Conservation (phyloP, 2,888 invertebrate species). For the Pemphredon lugubris region DNA sequence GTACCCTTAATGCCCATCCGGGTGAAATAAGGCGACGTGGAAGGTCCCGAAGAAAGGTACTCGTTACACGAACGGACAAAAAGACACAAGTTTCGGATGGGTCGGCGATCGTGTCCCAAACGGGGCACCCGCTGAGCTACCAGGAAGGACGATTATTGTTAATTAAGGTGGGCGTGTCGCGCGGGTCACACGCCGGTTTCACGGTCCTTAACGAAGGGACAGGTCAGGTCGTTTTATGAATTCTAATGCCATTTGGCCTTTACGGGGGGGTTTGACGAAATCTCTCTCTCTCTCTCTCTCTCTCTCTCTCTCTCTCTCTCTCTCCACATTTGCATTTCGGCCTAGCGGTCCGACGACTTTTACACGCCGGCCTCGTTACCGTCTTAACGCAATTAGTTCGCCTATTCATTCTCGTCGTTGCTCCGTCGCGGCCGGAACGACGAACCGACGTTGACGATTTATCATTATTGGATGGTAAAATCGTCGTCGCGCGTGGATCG, state of each 20-base stretch:
- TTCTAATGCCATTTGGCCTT: slow-evolving; percentile 41
- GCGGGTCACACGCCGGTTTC: slow-evolving; percentile 56
- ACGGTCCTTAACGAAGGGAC: slow-evolving; percentile 58
- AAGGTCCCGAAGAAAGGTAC: slow-evolving; percentile 48
- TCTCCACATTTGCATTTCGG: slow-evolving; percentile 39
- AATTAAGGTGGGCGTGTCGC: slow-evolving; percentile 67
- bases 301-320: too few relatives aligned
- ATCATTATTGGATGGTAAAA: background rate
- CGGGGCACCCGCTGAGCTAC: slow-evolving; percentile 70
- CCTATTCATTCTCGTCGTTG: slow-evolving; percentile 22
- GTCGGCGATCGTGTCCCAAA: slow-evolving; percentile 46
- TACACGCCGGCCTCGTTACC: slow-evolving; percentile 7
- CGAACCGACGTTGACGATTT: background rate
- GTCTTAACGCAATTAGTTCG: slow-evolving; percentile 46
- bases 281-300: too few relatives aligned
- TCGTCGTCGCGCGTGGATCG: too few relatives aligned
- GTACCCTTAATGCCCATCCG: slow-evolving; percentile 28
- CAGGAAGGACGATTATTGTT: slow-evolving; percentile 71
- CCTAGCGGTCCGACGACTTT: slow-evolving; percentile 38
- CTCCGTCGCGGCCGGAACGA: background rate
- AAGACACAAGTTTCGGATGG: slow-evolving; percentile 56
- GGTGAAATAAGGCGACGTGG: slow-evolving; percentile 28
- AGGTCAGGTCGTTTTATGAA: slow-evolving; percentile 54
- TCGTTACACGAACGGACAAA: slow-evolving; percentile 55
- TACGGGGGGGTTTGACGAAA: slow-evolving; percentile 19